Conservation (phyloP, 2,113 vertebrate species). For the Cheirogaleus medius region DNA sequence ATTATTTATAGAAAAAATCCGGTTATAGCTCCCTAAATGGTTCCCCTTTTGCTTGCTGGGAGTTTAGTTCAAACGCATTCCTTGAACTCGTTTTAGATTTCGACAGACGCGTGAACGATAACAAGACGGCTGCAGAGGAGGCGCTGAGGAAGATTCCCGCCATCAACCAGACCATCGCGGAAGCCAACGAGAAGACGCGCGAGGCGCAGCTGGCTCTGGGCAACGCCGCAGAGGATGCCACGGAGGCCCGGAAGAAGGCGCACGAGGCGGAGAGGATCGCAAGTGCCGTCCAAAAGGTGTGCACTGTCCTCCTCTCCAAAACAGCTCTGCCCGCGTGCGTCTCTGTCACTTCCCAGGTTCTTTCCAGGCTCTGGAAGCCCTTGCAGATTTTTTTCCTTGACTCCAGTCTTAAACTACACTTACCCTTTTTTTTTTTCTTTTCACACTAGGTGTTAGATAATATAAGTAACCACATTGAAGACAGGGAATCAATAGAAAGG, state of each 20-base stretch:
- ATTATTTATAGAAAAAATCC: neutral
- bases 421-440: neutral
- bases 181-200: slow-evolving; percentile 93
- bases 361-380: neutral
- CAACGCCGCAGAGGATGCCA: slow-evolving; percentile 90
- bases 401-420: neutral
- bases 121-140: slow-evolving; percentile 96
- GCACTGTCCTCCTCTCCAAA: fast-evolving
- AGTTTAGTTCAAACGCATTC: neutral
- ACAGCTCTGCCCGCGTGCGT: fast-evolving
- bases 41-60: neutral
- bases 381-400: neutral
- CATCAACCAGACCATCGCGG: slow-evolving; percentile 92
- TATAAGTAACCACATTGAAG: neutral
- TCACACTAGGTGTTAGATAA: neutral
- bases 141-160: slow-evolving; percentile 92
- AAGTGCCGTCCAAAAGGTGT: slow-evolving; percentile 91
- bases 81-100: slow-evolving; percentile 88
- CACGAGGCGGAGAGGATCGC: slow-evolving; percentile 93
- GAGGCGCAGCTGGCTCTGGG: slow-evolving; percentile 92
- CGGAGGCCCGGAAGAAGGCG: slow-evolving; percentile 91
- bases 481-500: neutral
- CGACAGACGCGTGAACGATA: slow-evolving; percentile 95
- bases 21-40: neutral
- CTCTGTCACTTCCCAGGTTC: neutral